Evolutionary conservation across 2,797 vertebrate species (phyloP).

Genomic region (Lithobates pipiens): DNA sequence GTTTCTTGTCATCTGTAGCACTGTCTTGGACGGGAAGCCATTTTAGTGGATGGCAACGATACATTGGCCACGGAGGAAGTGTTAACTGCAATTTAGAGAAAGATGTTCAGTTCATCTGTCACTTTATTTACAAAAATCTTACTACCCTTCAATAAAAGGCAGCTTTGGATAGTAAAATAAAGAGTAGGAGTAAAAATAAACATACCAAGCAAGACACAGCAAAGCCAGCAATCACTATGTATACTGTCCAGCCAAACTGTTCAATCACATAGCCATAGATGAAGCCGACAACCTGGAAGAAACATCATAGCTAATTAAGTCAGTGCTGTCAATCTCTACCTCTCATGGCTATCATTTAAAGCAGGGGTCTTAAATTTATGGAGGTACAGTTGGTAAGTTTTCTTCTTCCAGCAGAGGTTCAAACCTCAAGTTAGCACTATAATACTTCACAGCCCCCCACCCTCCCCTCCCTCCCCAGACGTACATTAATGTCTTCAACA

Average conservation of each 20-base stretch:
- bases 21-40: constrained; percentile 90
- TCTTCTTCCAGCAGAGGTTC: too few relatives aligned
- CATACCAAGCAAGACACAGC: constrained; percentile 93
- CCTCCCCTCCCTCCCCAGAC: too few relatives aligned
- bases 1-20: constrained; percentile 76
- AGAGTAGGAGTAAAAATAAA: neutral
- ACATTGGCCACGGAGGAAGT: constrained; percentile 96
- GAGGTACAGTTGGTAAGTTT: too few relatives aligned
- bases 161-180: constrained; percentile 8
- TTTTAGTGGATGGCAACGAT: constrained; percentile 87
- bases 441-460: too few relatives aligned
- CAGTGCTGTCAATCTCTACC: neutral
- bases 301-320: constrained; percentile 10
- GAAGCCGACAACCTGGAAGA: constrained; percentile 89
- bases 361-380: too few relatives aligned
- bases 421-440: too few relatives aligned
- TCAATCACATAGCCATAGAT: constrained; percentile 90
- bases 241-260: constrained; percentile 97
- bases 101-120: neutral
- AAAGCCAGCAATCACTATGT: constrained; percentile 93
- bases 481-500: too few relatives aligned
- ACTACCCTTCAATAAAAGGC: neutral
- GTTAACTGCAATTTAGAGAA: constrained; percentile 80
- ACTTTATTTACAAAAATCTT: neutral
- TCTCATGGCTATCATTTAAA: too few relatives aligned